Conservation (phyloP, 2,797 vertebrate genomes). For the Cyprinella venusta region DNA sequence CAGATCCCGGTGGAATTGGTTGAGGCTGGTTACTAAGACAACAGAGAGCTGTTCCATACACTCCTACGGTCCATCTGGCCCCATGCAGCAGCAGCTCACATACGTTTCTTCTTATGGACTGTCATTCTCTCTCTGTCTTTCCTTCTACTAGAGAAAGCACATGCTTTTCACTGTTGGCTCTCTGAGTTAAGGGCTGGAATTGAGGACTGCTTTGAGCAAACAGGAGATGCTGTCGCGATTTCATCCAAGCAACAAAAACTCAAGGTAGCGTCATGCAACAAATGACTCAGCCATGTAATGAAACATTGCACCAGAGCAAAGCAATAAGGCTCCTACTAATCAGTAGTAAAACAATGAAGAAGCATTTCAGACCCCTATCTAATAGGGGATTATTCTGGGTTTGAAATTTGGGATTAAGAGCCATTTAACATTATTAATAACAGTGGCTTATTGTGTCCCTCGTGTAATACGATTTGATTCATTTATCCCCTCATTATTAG, state of each 20-base stretch:
- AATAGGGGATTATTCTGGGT: slow-evolving; percentile 9
- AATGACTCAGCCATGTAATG: background rate
- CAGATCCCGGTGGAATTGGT: slow-evolving; percentile 71
- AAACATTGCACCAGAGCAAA: slow-evolving; percentile 2
- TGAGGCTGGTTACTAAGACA: slow-evolving; percentile 77
- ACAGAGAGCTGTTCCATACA: slow-evolving; percentile 70
- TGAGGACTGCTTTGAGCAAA: slow-evolving; percentile 81
- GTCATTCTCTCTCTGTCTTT: slow-evolving; percentile 19
- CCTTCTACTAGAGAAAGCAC: slow-evolving; percentile 81
- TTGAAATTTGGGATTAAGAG: slow-evolving; percentile 16
- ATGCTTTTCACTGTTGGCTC: slow-evolving; percentile 89
- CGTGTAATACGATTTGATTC: background rate
- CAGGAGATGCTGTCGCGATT: slow-evolving; percentile 82
- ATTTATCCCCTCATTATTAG: slow-evolving; percentile 69
- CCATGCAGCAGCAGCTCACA: slow-evolving; percentile 12
- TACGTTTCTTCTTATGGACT: slow-evolving; percentile 18
- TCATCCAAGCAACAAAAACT: slow-evolving; percentile 83
- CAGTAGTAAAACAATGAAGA: slow-evolving; percentile 1
- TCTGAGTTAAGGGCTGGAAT: slow-evolving; percentile 78
- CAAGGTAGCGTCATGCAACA: slow-evolving; percentile 78
- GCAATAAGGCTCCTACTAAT: slow-evolving; percentile 22
- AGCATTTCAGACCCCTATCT: background rate
- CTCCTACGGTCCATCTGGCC: slow-evolving; percentile 75
- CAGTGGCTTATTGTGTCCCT: slow-evolving; percentile 10
- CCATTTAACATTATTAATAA: slow-evolving; percentile 29